Evolutionary conservation across 2,797 vertebrate genomes (phyloP).

Genomic region (Leuciscus waleckii): DNA sequence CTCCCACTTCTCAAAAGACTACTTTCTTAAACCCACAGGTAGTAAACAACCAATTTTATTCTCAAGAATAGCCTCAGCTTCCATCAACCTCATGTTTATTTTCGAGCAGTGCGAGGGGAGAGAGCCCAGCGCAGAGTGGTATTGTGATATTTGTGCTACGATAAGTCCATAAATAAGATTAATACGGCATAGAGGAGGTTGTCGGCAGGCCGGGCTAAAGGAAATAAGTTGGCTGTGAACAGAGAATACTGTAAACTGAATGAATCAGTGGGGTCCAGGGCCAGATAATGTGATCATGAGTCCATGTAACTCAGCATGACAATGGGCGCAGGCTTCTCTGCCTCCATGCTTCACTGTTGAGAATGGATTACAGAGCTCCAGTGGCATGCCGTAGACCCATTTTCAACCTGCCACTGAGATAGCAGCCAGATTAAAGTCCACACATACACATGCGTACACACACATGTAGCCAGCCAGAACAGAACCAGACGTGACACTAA

Average conservation of each 20-base stretch:
- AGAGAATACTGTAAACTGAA: constrained; percentile 96
- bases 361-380: constrained; percentile 94
- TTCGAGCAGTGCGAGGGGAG: constrained; percentile 73
- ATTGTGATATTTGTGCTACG: constrained; percentile 94
- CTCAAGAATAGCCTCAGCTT: constrained; percentile 87
- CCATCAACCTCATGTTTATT: constrained; percentile 87
- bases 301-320: constrained; percentile 98
- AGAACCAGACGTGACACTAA: constrained; percentile 45
- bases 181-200: constrained; percentile 98
- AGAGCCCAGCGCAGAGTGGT: constrained; percentile 74
- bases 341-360: constrained; percentile 88
- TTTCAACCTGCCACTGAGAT: constrained; percentile 80
- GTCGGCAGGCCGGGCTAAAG: constrained; percentile 91
- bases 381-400: constrained; percentile 77
- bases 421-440: constrained; percentile 75
- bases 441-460: constrained; percentile 31
- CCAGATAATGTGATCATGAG: constrained; percentile 98
- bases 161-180: constrained; percentile 99
- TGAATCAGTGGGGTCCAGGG: constrained; percentile 96
- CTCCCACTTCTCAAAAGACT: constrained; percentile 40
- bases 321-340: constrained; percentile 83
- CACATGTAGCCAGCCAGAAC: constrained; percentile 53
- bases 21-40: constrained; percentile 74
- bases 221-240: constrained; percentile 91
- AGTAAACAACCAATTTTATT: constrained; percentile 93